Evolutionary conservation across 1,140 invertebrate species (phyloP), one percentile per base, ranked within the genome.

Genomic region (Diuraphis noxia): DNA sequence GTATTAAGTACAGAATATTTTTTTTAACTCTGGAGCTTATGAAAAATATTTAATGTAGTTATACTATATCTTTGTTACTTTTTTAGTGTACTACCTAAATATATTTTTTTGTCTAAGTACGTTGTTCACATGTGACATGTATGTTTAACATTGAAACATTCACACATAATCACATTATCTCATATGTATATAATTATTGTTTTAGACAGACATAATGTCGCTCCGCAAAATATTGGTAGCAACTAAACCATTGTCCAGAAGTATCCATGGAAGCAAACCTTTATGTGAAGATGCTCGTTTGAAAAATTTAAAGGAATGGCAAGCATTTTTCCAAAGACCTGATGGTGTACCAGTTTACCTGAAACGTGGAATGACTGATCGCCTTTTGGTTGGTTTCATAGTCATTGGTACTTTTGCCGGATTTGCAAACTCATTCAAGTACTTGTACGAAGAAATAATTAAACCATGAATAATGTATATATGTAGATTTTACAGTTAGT

Each of bases 281-380:
- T 36, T 91, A 10, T 8, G 49, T 17, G 34, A 82, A 36, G 77
- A 91, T 40, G 8, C 89, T 4, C n/a, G 43, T 8, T 82, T 91
- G 30, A 46, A 43, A 82, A 25, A 91, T 17, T 30, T 91, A 30
- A 91, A 91, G 19, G 52, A 91, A 79, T 91, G 89, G 89, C 89
- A 91, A 82, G 3, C 38, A 91, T 3, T 41, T 1, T 91, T 91
- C 34, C 89, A 91, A 91, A 36, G 2, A 82, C 77, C 77, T 25
- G 89, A 91, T 82, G 89, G 43, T 52, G 89, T 91, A 49, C 89
- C 89, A 2, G 77, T 91, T 40, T 91, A 91, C 43, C 36, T 91
- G 34, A 91, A 91, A 38, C 72, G 72, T 46, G 89, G 89, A 91
- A 25, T 81, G 36, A 52, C 21, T 0, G 89, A 91, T 52, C 89